Evolutionary conservation across 1,140 invertebrate species (phyloP).

Genomic region (Physella acuta): DNA sequence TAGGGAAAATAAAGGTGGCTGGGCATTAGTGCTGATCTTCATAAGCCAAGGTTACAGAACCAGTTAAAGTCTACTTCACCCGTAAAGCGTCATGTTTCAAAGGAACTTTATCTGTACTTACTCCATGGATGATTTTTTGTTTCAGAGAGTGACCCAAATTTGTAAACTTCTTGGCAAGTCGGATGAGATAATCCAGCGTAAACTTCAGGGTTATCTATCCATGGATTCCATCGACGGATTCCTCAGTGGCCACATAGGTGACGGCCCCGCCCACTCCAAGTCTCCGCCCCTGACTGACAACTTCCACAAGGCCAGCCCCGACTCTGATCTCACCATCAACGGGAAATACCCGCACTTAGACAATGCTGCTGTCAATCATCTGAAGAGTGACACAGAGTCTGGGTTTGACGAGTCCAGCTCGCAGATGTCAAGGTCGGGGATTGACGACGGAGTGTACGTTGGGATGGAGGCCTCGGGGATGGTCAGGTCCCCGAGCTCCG

Average conservation of each 20-base stretch:
- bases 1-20: too few relatives aligned
- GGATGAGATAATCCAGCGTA: constrained; percentile 52
- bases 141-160: constrained; percentile 50
- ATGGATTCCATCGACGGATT: constrained; percentile 49
- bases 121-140: constrained; percentile 25
- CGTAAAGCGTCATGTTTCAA: too few relatives aligned
- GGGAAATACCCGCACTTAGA: constrained; percentile 15
- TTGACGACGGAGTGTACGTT: constrained; percentile 49
- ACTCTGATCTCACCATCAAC: constrained; percentile 23
- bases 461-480: constrained; percentile 38
- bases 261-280: constrained; percentile 23
- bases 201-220: constrained; percentile 51
- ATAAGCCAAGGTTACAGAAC: too few relatives aligned
- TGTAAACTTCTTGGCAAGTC: constrained; percentile 51
- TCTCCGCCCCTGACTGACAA: not conserved
- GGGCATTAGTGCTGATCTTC: too few relatives aligned
- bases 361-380: constrained; percentile 30
- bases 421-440: constrained; percentile 48
- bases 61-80: too few relatives aligned
- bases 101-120: too few relatives aligned
- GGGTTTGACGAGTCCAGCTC: constrained; percentile 55
- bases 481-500: constrained; percentile 40
- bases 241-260: constrained; percentile 29
- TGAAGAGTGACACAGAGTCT: constrained; percentile 57
- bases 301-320: constrained; percentile 18